phyloP scores from a whole-genome alignment of 2,888 invertebrate species.

The Dryocosmus kuriphilus region DNA sequence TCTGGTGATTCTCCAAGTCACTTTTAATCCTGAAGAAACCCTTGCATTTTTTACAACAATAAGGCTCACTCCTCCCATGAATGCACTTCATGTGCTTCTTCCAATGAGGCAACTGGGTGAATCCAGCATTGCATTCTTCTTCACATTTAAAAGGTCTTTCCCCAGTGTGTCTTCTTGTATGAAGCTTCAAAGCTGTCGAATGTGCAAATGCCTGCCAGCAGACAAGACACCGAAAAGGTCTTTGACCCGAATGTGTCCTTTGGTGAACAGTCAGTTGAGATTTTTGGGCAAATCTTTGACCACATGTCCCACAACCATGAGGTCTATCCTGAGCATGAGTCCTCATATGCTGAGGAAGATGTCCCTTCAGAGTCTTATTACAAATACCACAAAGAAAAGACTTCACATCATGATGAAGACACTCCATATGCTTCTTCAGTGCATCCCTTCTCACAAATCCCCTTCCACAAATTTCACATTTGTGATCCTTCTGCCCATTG shows the following conservation, averaged over 20 bases:
- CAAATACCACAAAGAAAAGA: constrained; percentile 90
- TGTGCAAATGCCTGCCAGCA: constrained; percentile 90
- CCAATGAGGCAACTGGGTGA: constrained; percentile 91
- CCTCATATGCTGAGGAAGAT: constrained; percentile 89
- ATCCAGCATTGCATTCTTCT: constrained; percentile 82
- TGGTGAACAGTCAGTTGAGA: constrained; percentile 91
- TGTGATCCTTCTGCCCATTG: constrained; percentile 86
- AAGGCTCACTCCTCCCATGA: constrained; percentile 88
- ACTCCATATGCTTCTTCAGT: constrained; percentile 86
- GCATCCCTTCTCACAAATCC: constrained; percentile 87
- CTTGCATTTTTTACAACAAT: constrained; percentile 86
- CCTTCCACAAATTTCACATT: constrained; percentile 89
- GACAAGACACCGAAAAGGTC: constrained; percentile 90
- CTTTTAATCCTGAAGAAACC: constrained; percentile 88
- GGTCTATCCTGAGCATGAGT: constrained; percentile 88
- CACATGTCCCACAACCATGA: constrained; percentile 88
- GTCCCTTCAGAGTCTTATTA: constrained; percentile 89
- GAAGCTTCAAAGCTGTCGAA: constrained; percentile 90
- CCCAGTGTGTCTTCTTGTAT: constrained; percentile 90
- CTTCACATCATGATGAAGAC: constrained; percentile 86
- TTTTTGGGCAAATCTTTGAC: constrained; percentile 89
- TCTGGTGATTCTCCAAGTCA: constrained; percentile 84
- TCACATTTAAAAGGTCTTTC: constrained; percentile 89
- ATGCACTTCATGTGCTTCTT: constrained; percentile 93
- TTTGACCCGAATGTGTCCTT: constrained; percentile 90